phyloP scores from a whole-genome alignment of 1,140 invertebrate genomes.

The Oryzaephilus surinamensis region DNA sequence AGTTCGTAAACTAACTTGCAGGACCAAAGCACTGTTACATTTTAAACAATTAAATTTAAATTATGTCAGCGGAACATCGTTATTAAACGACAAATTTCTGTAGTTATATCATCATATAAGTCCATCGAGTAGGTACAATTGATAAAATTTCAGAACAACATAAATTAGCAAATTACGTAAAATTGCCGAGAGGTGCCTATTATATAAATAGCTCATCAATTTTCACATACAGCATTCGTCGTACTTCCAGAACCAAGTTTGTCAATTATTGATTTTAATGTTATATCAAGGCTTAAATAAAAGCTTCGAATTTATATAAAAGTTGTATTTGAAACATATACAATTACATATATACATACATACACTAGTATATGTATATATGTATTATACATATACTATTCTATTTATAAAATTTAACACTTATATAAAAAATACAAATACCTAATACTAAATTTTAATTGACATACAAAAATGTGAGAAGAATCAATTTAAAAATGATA shows the following conservation, averaged over 20 bases:
- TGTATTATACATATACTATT: no score
- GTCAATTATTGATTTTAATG: conserved; percentile 62
- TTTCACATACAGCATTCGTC: conserved; percentile 29
- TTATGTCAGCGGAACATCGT: conserved; percentile 40
- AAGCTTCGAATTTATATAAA: conserved; percentile 14
- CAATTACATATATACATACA: no score
- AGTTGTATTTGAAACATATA: no score
- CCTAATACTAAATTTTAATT: no score
- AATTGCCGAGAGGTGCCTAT: no score
- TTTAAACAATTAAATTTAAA: conserved; percentile 48
- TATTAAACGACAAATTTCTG: conserved; percentile 34
- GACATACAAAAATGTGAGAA: conserved; percentile 7
- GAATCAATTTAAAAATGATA: not conserved
- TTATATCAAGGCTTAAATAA: conserved; percentile 44
- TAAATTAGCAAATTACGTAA: conserved; percentile 4
- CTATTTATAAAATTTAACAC: no score
- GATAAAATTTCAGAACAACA: conserved; percentile 20
- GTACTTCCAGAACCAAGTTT: conserved; percentile 47
- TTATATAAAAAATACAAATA: no score
- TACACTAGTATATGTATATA: no score
- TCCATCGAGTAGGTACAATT: conserved; percentile 17
- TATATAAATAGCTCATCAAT: conserved; percentile 20
- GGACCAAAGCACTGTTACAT: conserved; percentile 46
- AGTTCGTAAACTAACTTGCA: conserved; percentile 43
- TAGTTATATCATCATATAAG: conserved; percentile 19